Evolutionary conservation across 2,797 vertebrate genomes (phyloP), one percentile per base, ranked within the genome.

Genomic region (Sphenodon punctatus): DNA sequence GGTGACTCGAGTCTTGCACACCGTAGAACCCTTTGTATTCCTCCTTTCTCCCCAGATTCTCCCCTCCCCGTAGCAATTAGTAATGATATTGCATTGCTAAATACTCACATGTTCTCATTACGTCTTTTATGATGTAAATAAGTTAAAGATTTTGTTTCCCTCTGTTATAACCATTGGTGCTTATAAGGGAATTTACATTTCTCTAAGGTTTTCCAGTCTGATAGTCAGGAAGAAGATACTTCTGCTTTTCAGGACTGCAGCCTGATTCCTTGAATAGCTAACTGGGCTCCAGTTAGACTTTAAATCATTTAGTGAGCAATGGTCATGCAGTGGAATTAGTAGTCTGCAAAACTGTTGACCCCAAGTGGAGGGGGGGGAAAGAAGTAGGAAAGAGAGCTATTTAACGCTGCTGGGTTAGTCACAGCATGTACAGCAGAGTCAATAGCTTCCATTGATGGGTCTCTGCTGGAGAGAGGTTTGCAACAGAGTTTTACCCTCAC

Each of bases 61-160:
- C n/a, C n/a, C n/a, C n/a, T n/a, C n/a, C n/a, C n/a, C n/a, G 51
- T 38, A 71, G 23, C 19, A 74, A 23, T 56, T 43, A 51, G 84
- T 87, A 68, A 56, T 58, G 13, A 78, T 56, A 73, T 19, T 82
- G 19, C 7, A 22, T 59, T 78, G 63, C 42, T 80, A 76, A 88
- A 87, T 56, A 80, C 75, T 75, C 23, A 63, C 5, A 27, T 61
- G 72, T 30, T 75, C 55, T 48, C 36, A 71, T 68, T 88, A 65
- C 58, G 10, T 36, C 27, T 75, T 60, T 53, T 80, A 17, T 9
- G 34, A 73, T 66, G 55, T 43, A 51, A 74, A 38, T 72, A 88
- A 55, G 11, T 58, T 32, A 45, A 55, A 30, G 6, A 75, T 12
- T 36, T 84, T 4, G 5, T 76, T 81, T 30, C 75, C 46, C 45